A percentile compares a stretch with the other conserved stretches of the same genome.
These are phyloP conservation scores for Drosophila micromelanica DNA, from an alignment of 1,140 invertebrate genomes.

Conservation along the genomic window DNA sequence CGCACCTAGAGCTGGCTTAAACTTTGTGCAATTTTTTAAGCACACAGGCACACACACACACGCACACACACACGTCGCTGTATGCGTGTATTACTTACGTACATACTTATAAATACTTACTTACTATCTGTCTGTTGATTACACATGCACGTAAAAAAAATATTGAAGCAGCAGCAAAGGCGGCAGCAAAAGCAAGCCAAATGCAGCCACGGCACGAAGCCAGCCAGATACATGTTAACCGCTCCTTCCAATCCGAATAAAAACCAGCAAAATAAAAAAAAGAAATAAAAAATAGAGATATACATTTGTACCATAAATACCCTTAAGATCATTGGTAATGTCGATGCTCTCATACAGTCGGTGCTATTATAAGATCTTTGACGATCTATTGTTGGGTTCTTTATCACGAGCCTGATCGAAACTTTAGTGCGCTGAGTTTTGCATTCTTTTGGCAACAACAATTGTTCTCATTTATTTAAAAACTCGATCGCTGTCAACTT, in stretches of 20 bases:
- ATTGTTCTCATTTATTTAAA: no score
- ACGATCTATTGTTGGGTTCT: background rate
- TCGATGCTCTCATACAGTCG: background rate
- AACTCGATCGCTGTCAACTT: background rate
- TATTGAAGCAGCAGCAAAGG: conserved; percentile 43
- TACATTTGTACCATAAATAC: background rate
- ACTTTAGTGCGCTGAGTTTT: no score
- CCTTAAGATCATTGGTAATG: background rate
- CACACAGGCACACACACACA: conserved; percentile 17
- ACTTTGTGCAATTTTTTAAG: conserved; percentile 55
- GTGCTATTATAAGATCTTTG: background rate
- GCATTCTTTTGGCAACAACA: no score
- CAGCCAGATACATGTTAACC: conserved; percentile 3
- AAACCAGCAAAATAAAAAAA: background rate
- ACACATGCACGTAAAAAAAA: conserved; percentile 75
- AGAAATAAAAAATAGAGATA: background rate
- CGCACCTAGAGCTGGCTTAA: conserved; percentile 35
- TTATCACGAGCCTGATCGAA: no score
- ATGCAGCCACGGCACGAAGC: conserved; percentile 44
- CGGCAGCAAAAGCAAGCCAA: conserved; percentile 12
- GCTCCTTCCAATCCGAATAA: background rate
- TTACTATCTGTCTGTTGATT: conserved; percentile 64
- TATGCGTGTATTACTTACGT: conserved; percentile 65
- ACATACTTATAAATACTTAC: conserved; percentile 61
- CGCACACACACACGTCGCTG: conserved; percentile 9